Evolutionary conservation across 1,140 invertebrate species (phyloP).

Genomic region (Tenebrio molitor): DNA sequence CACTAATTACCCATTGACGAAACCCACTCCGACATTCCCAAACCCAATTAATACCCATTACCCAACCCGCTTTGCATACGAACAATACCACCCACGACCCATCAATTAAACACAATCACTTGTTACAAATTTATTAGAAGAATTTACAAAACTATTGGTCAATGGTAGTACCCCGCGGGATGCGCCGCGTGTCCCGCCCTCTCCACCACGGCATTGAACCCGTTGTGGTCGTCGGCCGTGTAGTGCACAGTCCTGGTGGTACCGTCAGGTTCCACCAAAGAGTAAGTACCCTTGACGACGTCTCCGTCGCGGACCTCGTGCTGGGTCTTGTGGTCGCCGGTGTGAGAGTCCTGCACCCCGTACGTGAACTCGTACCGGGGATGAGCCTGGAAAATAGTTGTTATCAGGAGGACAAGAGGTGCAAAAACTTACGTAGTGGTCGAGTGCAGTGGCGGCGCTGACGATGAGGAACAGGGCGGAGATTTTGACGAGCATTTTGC

Average conservation of each 20-base stretch:
- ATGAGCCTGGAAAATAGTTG: slow-evolving; percentile 68
- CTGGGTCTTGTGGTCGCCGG: slow-evolving; percentile 71
- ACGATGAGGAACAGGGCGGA: too few relatives aligned
- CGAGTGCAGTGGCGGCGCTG: too few relatives aligned
- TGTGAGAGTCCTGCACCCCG: slow-evolving; percentile 70
- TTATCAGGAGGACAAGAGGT: too few relatives aligned
- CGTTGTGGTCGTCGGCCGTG: slow-evolving; percentile 71
- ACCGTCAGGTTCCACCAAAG: slow-evolving; percentile 76
- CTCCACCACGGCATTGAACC: slow-evolving; percentile 67
- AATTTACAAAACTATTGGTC: not conserved
- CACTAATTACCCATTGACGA: not conserved
- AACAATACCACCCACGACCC: not conserved
- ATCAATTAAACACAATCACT: not conserved
- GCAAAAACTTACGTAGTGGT: too few relatives aligned
- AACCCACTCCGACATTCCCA: not conserved
- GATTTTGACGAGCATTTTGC: too few relatives aligned
- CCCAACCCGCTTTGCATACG: not conserved
- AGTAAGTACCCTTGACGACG: slow-evolving; percentile 75
- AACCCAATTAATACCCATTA: not conserved
- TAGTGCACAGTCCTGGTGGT: slow-evolving; percentile 75
- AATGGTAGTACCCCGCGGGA: slow-evolving; percentile 42
- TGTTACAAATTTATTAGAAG: not conserved
- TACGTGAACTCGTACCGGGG: slow-evolving; percentile 70
- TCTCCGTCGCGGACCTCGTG: slow-evolving; percentile 72
- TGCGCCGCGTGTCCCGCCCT: slow-evolving; percentile 55